Conservation (phyloP, 2,797 vertebrate genomes). For the Acanthiza pusilla region DNA sequence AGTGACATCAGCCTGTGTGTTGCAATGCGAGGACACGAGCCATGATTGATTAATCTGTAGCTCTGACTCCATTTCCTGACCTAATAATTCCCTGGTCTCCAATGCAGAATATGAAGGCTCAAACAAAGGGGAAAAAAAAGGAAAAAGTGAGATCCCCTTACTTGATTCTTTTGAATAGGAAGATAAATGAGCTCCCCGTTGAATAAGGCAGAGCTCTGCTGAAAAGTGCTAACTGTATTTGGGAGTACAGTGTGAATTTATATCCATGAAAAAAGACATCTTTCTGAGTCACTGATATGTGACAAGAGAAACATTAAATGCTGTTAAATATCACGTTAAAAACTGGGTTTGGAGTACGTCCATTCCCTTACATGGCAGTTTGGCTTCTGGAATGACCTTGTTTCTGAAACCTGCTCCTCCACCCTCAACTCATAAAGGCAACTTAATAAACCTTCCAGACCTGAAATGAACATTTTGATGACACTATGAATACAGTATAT, state of each 20-base stretch:
- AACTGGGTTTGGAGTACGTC: neutral
- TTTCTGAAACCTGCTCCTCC: conserved; percentile 26
- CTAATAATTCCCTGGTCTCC: conserved; percentile 5
- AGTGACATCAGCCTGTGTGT: conserved; percentile 35
- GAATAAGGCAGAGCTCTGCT: conserved; percentile 12
- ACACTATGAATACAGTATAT: conserved; percentile 59
- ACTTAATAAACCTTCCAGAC: conserved; percentile 64
- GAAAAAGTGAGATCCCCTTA: neutral
- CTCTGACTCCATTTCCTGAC: conserved; percentile 45
- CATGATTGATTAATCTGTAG: conserved; percentile 46
- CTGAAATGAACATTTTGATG: conserved; percentile 67
- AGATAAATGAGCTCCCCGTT: conserved; percentile 37
- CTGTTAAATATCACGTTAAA: neutral
- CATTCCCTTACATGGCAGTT: neutral
- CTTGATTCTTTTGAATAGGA: neutral
- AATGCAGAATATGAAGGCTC: neutral
- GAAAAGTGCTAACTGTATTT: conserved; percentile 17
- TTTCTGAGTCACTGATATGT: neutral
- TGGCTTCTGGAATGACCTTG: conserved; percentile 47
- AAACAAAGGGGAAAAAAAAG: neutral
- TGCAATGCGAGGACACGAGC: conserved; percentile 1
- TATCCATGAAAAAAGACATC: neutral
- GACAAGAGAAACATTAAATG: neutral
- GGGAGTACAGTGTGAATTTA: neutral
- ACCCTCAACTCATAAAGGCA: conserved; percentile 48